Conservation (phyloP, 2,888 invertebrate genomes). For the Perithous albicinctus region DNA sequence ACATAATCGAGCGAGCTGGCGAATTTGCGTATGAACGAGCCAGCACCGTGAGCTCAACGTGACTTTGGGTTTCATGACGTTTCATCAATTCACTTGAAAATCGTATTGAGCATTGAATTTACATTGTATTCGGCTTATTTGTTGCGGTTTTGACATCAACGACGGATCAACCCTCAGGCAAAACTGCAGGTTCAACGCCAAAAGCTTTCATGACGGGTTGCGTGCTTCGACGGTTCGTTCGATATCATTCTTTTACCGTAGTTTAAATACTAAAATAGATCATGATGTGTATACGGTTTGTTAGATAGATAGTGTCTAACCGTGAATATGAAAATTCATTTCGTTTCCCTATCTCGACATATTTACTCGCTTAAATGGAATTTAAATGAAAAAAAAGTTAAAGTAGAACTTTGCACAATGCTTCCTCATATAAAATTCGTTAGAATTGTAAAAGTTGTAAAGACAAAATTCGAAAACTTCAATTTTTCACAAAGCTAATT, state of each 20-base stretch:
- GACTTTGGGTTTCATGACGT: constrained; percentile 17
- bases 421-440: too few species aligned
- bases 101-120: constrained; percentile 9
- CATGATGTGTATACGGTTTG: neutral
- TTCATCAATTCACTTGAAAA: constrained; percentile 18
- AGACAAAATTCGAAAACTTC: too few species aligned
- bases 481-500: too few species aligned
- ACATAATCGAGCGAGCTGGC: constrained; percentile 8
- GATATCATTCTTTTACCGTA: neutral
- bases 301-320: constrained; percentile 1
- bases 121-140: constrained; percentile 20
- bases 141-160: neutral
- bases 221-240: neutral
- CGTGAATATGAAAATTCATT: neutral
- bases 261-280: neutral
- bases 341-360: neutral
- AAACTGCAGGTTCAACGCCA: constrained; percentile 9
- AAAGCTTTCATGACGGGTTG: neutral
- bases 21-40: constrained; percentile 19
- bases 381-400: neutral
- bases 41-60: neutral
- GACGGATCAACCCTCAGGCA: constrained; percentile 1
- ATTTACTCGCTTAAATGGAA: neutral
- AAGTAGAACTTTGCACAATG: too few species aligned
- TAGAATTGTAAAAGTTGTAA: too few species aligned